Evolutionary conservation across 2,888 invertebrate species (phyloP).

Genomic region (Acleris emargana): DNA sequence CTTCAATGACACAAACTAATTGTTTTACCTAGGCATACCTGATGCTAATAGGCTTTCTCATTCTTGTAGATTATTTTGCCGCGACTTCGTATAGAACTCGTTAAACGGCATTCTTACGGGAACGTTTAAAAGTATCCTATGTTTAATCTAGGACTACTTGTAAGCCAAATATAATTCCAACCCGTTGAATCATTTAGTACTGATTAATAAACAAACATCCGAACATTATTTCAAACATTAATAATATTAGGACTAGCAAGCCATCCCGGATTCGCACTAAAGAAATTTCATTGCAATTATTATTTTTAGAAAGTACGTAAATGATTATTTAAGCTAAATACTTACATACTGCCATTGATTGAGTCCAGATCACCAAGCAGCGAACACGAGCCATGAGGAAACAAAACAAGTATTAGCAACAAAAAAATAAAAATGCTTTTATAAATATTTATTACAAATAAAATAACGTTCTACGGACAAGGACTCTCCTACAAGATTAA

Average conservation of each 20-base stretch:
- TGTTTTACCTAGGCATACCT: no score
- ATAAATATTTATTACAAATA: conserved; percentile 32
- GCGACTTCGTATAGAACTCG: background rate
- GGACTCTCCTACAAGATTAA: conserved; percentile 38
- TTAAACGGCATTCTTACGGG: background rate
- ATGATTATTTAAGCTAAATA: conserved; percentile 44
- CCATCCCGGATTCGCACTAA: no score
- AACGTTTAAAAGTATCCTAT: no score
- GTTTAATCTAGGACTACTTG: no score
- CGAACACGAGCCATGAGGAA: conserved; percentile 54
- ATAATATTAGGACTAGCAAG: no score
- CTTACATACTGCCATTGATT: conserved; percentile 67
- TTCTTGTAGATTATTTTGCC: background rate
- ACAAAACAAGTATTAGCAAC: conserved; percentile 48
- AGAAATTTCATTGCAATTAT: no score
- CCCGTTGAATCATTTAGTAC: no score
- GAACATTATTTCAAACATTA: no score
- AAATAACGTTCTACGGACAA: conserved; percentile 26
- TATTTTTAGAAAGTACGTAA: conserved; percentile 6
- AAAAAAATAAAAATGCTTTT: conserved; percentile 7
- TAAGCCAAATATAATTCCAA: no score
- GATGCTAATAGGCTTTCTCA: background rate
- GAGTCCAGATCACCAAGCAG: conserved; percentile 47
- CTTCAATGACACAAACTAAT: no score
- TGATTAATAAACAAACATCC: no score